Evolutionary conservation across 2,797 vertebrate species (phyloP), one percentile per base, ranked within the genome.

Genomic region (Acrossocheilus fasciatus): DNA sequence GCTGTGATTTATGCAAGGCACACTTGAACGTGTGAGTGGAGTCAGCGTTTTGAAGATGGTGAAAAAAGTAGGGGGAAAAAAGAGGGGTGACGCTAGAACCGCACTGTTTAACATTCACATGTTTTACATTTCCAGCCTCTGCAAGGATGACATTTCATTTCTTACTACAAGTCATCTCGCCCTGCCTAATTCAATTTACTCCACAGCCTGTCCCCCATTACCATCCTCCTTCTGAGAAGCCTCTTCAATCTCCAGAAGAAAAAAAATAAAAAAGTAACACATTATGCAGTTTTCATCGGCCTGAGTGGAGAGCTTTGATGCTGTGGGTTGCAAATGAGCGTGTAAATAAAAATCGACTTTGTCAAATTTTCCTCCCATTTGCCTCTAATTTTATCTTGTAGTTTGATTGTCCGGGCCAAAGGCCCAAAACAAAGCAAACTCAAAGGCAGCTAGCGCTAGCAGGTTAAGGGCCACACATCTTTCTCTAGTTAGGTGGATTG

Each of bases 61-160:
- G 81, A 87, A 83, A 90, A 87, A 88, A 85, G 70, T 72, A 47
- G 85, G 50, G 85, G 86, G 39, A 85, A 83, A 86, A 86, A 87
- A 85, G 45, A 64, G 62, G 85, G 91, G 88, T 87, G 75, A 93
- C 87, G 91, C 81, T 86, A n/a, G 81, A 86, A 90, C 91, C 87
- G 50, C 90, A 90, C 86, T 90, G 80, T 90, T 91, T 92, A 93
- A 92, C 90, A 88, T 92, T 95, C 93, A 94, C 93, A 90, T 95
- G 95, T 95, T 96, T 95, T 93, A 92, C 92, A 95, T 95, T 95
- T 95, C 87, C 89, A 88, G 75, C 85, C 93, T 94, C 89, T 83
- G 92, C 88, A 90, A 92, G 91, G 91, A 92, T 95, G 95, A 95
- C 94, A 94, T 95, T 95, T 95, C 92, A 95, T 94, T 95, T 93